These are phyloP conservation scores for Maconellicoccus hirsutus DNA, from an alignment of 1,140 invertebrate species.

Conservation along the genomic window DNA sequence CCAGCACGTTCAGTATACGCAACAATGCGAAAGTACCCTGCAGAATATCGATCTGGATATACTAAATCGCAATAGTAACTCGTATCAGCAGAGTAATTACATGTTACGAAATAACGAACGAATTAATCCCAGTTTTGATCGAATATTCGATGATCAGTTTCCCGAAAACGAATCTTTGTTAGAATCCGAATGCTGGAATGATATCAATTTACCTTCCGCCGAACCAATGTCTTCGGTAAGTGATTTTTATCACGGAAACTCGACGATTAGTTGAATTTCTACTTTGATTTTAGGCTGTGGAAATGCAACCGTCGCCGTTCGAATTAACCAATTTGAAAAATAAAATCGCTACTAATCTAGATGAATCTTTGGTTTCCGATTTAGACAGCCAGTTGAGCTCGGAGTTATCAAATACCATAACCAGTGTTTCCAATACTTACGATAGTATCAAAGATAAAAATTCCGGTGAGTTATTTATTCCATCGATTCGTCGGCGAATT, in stretches of 20 bases:
- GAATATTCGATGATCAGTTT: neutral
- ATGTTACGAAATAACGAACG: neutral
- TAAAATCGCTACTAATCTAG: neutral
- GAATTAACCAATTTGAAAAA: neutral
- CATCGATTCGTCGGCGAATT: no score
- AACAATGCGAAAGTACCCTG: neutral
- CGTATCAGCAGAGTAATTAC: neutral
- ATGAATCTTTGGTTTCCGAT: neutral
- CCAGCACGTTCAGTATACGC: neutral
- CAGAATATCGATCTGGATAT: conserved; percentile 1
- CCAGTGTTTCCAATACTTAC: no score
- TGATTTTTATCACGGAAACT: neutral
- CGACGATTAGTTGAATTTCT: neutral
- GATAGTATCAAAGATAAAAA: no score
- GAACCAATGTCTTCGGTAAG: neutral
- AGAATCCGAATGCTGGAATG: neutral
- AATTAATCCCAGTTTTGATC: neutral
- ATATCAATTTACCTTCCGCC: neutral
- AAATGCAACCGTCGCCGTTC: neutral
- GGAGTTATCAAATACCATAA: no score
- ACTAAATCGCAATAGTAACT: neutral
- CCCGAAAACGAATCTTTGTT: neutral
- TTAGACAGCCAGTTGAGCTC: neutral
- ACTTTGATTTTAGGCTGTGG: neutral
- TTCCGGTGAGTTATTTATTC: no score